These are phyloP conservation scores for Neotoma lepida DNA, from an alignment of 2,113 vertebrate species.

Conservation along the genomic window DNA sequence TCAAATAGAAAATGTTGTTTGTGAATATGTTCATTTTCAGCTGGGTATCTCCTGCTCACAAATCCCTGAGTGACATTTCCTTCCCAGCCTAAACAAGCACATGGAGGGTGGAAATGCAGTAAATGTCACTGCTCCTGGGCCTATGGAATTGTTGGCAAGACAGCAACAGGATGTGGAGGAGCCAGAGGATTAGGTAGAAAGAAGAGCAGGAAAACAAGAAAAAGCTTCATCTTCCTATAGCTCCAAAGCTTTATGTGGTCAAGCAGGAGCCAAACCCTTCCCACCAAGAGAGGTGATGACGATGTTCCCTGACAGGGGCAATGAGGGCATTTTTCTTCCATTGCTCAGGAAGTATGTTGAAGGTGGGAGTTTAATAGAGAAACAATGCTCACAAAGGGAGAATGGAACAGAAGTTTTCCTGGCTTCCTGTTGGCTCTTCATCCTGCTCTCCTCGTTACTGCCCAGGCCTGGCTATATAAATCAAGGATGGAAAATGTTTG, in stretches of 20 bases:
- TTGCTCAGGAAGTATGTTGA: slow-evolving; percentile 57
- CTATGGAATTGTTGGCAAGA: slow-evolving; percentile 50
- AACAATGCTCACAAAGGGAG: slow-evolving; percentile 23
- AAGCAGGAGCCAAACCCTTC: slow-evolving; percentile 5
- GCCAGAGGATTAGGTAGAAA: slow-evolving; percentile 41
- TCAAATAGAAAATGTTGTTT: slow-evolving; percentile 50
- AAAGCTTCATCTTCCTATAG: not conserved
- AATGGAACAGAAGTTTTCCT: slow-evolving; percentile 41
- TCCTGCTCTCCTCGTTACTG: not conserved
- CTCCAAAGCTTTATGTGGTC: slow-evolving; percentile 10
- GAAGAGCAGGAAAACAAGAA: not conserved
- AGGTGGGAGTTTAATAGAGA: slow-evolving; percentile 60
- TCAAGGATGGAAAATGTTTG: slow-evolving; percentile 4
- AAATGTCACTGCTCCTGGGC: slow-evolving; percentile 21
- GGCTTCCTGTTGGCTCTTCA: slow-evolving; percentile 35
- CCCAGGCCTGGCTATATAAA: slow-evolving; percentile 9
- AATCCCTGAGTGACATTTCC: slow-evolving; percentile 33
- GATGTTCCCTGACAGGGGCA: not conserved
- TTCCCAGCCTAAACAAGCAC: slow-evolving; percentile 52
- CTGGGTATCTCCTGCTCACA: slow-evolving; percentile 22
- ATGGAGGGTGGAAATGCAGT: not conserved
- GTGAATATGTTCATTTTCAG: slow-evolving; percentile 12
- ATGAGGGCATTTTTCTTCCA: slow-evolving; percentile 33
- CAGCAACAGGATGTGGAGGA: slow-evolving; percentile 61
- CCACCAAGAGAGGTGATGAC: slow-evolving; percentile 4